Conservation (phyloP, 2,888 invertebrate genomes). For the Himalopsyche japonica region DNA sequence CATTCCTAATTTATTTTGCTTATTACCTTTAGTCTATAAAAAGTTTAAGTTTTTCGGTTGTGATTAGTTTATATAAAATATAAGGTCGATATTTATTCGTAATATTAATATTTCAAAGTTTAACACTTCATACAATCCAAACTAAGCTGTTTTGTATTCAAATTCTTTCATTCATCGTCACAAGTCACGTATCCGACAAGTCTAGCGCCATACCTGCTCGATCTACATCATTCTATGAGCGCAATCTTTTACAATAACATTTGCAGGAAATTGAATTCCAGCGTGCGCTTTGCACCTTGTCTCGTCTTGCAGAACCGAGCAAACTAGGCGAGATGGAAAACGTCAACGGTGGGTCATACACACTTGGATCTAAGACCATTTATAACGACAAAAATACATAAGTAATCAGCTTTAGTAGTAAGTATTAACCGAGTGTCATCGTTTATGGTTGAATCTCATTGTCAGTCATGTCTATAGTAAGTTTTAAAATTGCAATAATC, state of each 20-base stretch:
- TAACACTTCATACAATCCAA: neutral
- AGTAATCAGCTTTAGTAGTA: no score
- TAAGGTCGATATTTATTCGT: neutral
- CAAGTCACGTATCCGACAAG: neutral
- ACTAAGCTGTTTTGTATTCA: neutral
- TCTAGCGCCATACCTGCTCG: neutral
- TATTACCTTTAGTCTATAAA: no score
- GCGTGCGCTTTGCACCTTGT: neutral
- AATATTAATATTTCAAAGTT: neutral
- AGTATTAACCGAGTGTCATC: no score
- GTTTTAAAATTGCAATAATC: no score
- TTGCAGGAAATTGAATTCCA: constrained; percentile 38
- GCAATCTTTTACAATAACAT: constrained; percentile 37
- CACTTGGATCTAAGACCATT: no score
- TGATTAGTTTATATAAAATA: neutral
- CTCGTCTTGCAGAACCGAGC: neutral
- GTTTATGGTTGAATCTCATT: no score
- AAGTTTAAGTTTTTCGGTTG: no score
- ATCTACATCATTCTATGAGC: constrained; percentile 10
- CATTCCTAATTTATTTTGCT: no score
- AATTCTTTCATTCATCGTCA: neutral
- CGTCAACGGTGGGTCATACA: neutral
- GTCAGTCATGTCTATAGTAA: no score
- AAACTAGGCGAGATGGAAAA: neutral
- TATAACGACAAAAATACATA: no score